These are phyloP conservation scores for Tromatobia lineatoria DNA, from an alignment of 2,888 invertebrate species.

Conservation along the genomic window DNA sequence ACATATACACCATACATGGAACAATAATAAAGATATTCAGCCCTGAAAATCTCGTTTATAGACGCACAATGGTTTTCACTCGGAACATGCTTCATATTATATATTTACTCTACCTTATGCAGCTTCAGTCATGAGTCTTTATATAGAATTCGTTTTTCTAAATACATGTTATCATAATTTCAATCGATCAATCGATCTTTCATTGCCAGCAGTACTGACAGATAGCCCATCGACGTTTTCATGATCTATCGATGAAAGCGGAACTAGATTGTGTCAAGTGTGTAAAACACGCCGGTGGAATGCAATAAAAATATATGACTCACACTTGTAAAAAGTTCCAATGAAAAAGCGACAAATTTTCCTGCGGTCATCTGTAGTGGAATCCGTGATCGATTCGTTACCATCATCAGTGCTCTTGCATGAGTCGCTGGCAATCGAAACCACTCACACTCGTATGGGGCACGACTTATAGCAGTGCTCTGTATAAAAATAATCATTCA, in stretches of 20 bases:
- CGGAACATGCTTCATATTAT: not conserved
- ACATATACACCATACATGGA: not conserved
- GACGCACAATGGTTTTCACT: not conserved
- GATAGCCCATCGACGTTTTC: constrained; percentile 60
- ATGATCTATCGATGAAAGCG: constrained; percentile 41
- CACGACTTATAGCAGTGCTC: constrained; percentile 51
- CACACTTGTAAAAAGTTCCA: constrained; percentile 53
- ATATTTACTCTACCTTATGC: not conserved
- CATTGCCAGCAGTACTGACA: constrained; percentile 52
- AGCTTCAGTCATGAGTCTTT: not conserved
- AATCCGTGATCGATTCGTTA: constrained; percentile 47
- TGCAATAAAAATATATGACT: constrained; percentile 4
- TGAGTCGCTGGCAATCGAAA: constrained; percentile 47
- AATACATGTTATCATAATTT: not conserved
- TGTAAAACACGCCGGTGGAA: not conserved
- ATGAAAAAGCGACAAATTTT: constrained; percentile 58
- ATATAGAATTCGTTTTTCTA: not conserved
- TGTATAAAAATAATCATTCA: constrained; percentile 10
- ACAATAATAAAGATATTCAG: not conserved
- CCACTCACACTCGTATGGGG: constrained; percentile 60
- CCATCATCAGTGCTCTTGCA: constrained; percentile 45
- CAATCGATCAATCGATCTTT: constrained; percentile 28
- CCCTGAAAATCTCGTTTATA: not conserved
- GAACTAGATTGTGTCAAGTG: not conserved
- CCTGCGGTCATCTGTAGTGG: constrained; percentile 63